Evolutionary conservation across 2,113 vertebrate species (phyloP).

Genomic region (Hyperopisus bebe): DNA sequence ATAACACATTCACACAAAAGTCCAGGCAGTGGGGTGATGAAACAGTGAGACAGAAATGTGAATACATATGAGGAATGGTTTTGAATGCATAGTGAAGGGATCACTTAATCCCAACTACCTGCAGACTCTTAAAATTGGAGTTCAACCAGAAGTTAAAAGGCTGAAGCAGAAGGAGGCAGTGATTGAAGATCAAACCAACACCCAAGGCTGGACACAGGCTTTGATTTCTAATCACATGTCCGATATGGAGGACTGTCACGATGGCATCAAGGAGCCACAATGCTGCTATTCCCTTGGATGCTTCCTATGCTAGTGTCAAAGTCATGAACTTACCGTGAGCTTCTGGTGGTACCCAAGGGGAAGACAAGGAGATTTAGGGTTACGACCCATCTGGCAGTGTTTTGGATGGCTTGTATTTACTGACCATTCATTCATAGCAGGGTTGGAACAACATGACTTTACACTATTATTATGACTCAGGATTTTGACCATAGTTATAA

Average conservation of each 20-base stretch:
- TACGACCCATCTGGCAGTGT: neutral
- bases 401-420: neutral
- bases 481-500: neutral
- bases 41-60: neutral
- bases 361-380: neutral
- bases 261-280: neutral
- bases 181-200: neutral
- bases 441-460: neutral
- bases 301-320: neutral
- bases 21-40: neutral
- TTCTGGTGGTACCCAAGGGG: neutral
- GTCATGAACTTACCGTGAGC: neutral
- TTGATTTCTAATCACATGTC: neutral
- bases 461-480: neutral
- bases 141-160: neutral
- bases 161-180: neutral
- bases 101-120: neutral
- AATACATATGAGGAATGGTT: neutral
- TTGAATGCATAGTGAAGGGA: neutral
- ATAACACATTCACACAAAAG: neutral
- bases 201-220: neutral
- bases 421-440: neutral
- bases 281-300: neutral
- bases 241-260: neutral
- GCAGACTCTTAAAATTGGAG: neutral